phyloP scores from a whole-genome alignment of 2,113 vertebrate species.

The Laticauda colubrina region DNA sequence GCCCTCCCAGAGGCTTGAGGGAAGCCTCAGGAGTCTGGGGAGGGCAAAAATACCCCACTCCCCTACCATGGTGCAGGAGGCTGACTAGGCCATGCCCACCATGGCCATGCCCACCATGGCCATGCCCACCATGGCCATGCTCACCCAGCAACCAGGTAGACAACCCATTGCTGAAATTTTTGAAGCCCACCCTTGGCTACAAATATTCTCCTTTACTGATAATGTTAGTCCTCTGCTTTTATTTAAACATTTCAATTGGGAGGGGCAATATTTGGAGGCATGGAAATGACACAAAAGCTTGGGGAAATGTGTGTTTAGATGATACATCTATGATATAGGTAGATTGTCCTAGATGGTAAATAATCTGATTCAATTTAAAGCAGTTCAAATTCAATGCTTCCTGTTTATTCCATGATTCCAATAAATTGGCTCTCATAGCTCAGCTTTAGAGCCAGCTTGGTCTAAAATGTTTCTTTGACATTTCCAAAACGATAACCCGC shows the following conservation, averaged over 20 bases:
- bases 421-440: background rate
- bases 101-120: no score
- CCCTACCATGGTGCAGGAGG: no score
- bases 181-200: no score
- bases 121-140: no score
- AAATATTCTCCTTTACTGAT: background rate
- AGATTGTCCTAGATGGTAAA: background rate
- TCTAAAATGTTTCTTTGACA: constrained; percentile 40
- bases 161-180: no score
- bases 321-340: no score
- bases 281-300: background rate
- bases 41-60: no score
- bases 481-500: constrained; percentile 44
- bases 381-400: background rate
- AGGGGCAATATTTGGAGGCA: background rate
- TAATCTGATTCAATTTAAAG: background rate
- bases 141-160: no score
- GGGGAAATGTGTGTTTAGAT: background rate
- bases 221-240: background rate
- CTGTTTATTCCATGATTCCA: background rate
- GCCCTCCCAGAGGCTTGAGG: no score
- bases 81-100: no score
- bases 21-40: no score
- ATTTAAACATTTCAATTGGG: background rate
- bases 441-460: background rate